Percentiles rank a stretch among this genome's conserved stretches.
phyloP scores from a whole-genome alignment of 2,797 vertebrate genomes.

The Poecilia picta region DNA sequence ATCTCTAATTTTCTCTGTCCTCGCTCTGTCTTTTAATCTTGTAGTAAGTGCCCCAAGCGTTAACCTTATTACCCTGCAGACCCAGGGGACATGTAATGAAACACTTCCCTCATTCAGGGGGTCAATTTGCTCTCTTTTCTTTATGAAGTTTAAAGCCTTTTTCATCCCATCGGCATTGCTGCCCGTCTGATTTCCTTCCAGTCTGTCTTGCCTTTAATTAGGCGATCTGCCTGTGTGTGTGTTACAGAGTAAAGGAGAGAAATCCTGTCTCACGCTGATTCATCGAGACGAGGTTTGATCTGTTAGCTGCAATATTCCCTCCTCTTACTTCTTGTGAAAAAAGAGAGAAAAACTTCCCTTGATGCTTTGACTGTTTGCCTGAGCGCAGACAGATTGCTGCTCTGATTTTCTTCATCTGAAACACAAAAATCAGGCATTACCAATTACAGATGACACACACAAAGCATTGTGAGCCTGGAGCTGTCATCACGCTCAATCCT shows the following conservation, averaged over 20 bases:
- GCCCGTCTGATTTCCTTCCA: constrained; percentile 52
- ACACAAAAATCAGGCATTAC: constrained; percentile 67
- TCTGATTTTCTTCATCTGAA: constrained; percentile 56
- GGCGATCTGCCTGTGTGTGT: constrained; percentile 26
- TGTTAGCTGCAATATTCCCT: constrained; percentile 56
- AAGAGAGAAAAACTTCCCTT: constrained; percentile 27
- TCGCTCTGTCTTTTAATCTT: constrained; percentile 53
- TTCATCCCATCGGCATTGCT: constrained; percentile 61
- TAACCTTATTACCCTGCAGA: constrained; percentile 73
- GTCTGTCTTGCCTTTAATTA: constrained; percentile 64
- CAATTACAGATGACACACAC: constrained; percentile 69
- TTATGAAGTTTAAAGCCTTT: constrained; percentile 72
- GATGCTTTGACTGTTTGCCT: constrained; percentile 63
- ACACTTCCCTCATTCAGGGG: constrained; percentile 74
- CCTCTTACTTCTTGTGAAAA: constrained; percentile 33
- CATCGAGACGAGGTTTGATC: constrained; percentile 67
- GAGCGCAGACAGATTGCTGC: constrained; percentile 51
- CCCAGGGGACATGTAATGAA: constrained; percentile 73
- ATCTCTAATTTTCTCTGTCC: constrained; percentile 36
- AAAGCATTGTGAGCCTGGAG: constrained; percentile 39
- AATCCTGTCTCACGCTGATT: constrained; percentile 35
- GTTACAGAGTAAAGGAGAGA: constrained; percentile 33
- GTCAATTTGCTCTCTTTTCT: constrained; percentile 74
- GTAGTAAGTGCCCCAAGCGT: constrained; percentile 51
- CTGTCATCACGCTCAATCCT: constrained; percentile 64